A percentile compares a stretch with the other conserved stretches of the same genome.
Conservation (phyloP, 2,113 vertebrate genomes). For the Arothron firmamentum region DNA sequence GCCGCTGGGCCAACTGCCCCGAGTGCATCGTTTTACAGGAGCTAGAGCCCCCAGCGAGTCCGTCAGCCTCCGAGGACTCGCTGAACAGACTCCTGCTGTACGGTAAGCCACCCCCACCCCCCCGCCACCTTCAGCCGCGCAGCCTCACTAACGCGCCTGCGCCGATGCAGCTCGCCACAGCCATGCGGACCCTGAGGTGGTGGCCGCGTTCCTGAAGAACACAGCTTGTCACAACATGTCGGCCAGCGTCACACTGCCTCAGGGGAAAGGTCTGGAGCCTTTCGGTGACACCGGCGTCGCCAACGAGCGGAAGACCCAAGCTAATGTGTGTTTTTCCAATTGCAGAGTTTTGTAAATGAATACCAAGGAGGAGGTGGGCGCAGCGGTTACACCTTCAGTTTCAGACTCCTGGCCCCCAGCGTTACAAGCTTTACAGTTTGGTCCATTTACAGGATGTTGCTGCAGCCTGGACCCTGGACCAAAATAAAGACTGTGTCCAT, state of each 20-base stretch:
- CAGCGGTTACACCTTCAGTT: accelerated
- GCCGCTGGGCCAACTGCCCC: constrained; percentile 36
- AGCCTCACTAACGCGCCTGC: background rate
- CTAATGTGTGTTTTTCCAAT: constrained; percentile 11
- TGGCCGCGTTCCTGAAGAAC: constrained; percentile 32
- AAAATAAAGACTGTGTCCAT: background rate
- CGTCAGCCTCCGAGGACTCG: constrained; percentile 20
- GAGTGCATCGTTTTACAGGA: constrained; percentile 61
- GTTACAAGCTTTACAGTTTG: background rate
- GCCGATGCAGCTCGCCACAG: constrained; percentile 26
- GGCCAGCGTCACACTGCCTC: constrained; percentile 11
- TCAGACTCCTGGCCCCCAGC: background rate
- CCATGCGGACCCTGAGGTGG: background rate
- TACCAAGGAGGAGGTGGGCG: constrained; percentile 8
- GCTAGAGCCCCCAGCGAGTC: constrained; percentile 24
- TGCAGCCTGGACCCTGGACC: background rate
- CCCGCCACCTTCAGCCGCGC: too few relatives aligned
- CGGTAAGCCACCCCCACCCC: too few relatives aligned
- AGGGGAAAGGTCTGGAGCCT: constrained; percentile 43
- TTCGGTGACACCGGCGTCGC: background rate
- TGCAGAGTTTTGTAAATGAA: constrained; percentile 42
- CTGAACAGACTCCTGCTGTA: constrained; percentile 56
- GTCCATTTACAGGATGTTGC: constrained; percentile 19
- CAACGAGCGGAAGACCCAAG: background rate
- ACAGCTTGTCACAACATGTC: constrained; percentile 28